Evolutionary conservation across 2,113 vertebrate species (phyloP), one percentile per base, ranked within the genome.

Genomic region (Syrrhaptes paradoxus): DNA sequence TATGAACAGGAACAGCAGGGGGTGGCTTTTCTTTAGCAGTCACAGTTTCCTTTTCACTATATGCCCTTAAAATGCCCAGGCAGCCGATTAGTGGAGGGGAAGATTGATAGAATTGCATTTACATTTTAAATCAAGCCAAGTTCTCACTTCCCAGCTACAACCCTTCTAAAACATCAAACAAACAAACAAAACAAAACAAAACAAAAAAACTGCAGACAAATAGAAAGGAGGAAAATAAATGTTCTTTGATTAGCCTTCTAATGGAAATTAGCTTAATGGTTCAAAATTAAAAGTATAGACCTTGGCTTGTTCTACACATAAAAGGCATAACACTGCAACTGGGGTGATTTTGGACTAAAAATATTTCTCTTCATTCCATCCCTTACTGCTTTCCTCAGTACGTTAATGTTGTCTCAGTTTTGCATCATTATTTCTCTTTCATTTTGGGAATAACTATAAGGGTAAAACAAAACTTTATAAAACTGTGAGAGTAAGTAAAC

Each of bases 31-130:
- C 89, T 97, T 96, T 55, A 93, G 87, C 74, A 96, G 91, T 87
- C 95, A 96, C 84, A 93, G 59, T 93, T 96, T 93, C 51, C 89
- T 95, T 97, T 96, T 96, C 91, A 96, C 93, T 93, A 93, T 96
- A 94, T 96, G 93, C 91, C 95, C 95, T 96, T 95, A 97, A 97
- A 96, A 97, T 95, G 91, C 91, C 95, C 95, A 94, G 87, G 91
- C 94, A 93, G 87, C 55, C 89, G 86, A 91, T 94, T 96, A 96
- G 66, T 2, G 0, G 32, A 91, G 71, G 43, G 55, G 67, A 96
- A 96, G 96, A 97, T 93, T 96, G 95, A 97, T 96, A 94, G 94
- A 95, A 96, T 80, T 43, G 9, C 78, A 97, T 96, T 97, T 96
- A 90, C 93, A 96, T 96, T 89, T 95, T 87, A 91, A 97, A 96